Conservation (phyloP, 2,113 vertebrate species). For the Laticauda laticaudata region DNA sequence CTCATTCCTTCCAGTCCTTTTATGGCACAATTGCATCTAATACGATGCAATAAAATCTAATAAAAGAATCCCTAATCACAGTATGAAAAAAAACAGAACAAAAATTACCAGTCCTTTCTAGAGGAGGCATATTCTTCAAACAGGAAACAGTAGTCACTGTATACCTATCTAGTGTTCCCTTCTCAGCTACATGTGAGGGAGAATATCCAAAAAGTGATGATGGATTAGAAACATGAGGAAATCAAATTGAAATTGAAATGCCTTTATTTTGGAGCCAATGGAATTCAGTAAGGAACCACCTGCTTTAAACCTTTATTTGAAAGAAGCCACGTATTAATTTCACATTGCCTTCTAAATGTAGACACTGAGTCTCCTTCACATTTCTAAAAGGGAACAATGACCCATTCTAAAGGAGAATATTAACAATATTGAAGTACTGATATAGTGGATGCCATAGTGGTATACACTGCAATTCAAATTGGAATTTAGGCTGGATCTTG, state of each 20-base stretch:
- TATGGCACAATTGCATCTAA: neutral
- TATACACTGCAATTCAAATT: neutral
- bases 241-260: neutral
- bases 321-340: neutral
- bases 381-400: neutral
- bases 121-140: neutral
- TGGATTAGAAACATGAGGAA: neutral
- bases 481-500: neutral
- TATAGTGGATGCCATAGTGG: neutral
- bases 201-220: neutral
- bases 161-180: neutral
- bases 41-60: no score
- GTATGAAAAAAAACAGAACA: neutral
- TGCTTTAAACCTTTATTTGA: neutral
- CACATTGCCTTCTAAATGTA: neutral
- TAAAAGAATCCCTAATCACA: neutral
- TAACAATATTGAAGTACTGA: neutral
- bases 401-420: neutral
- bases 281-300: neutral
- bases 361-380: neutral
- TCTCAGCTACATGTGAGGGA: neutral
- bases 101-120: neutral
- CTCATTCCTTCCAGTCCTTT: neutral
- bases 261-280: neutral
- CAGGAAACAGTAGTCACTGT: neutral